These are phyloP conservation scores for Takifugu ocellatus DNA, from an alignment of 2,797 vertebrate genomes.

Conservation along the genomic window DNA sequence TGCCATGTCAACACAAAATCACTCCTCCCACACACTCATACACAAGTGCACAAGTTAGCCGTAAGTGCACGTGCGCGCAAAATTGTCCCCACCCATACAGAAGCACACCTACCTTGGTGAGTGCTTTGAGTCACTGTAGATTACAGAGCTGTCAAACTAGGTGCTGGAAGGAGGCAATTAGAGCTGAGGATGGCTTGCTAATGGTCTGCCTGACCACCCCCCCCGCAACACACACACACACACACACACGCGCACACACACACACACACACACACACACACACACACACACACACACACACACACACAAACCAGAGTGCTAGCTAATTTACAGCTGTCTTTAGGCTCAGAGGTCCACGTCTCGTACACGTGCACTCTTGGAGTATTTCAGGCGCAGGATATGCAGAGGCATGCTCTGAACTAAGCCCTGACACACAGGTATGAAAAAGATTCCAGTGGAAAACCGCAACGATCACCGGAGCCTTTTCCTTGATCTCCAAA, in stretches of 20 bases:
- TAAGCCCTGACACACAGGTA: conserved; percentile 68
- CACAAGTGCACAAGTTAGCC: not conserved
- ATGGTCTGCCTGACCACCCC: conserved; percentile 55
- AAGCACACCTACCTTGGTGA: conserved; percentile 39
- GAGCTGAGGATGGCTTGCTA: conserved; percentile 57
- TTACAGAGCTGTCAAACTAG: conserved; percentile 65
- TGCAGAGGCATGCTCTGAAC: conserved; percentile 60
- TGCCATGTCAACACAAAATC: conserved; percentile 5
- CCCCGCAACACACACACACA: conserved; percentile 3
- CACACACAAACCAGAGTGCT: conserved; percentile 29
- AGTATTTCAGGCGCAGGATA: conserved; percentile 44
- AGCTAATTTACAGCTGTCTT: conserved; percentile 34
- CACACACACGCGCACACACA: conserved; percentile 6
- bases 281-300: conserved; percentile 13
- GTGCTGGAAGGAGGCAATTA: conserved; percentile 59
- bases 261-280: not conserved
- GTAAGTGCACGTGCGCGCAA: not conserved
- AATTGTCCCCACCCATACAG: conserved; percentile 8
- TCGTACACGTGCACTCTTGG: conserved; percentile 16
- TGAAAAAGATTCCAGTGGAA: conserved; percentile 58
- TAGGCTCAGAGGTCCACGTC: conserved; percentile 26
- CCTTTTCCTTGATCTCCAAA: conserved; percentile 51
- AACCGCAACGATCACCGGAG: conserved; percentile 33
- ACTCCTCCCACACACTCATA: not conserved
- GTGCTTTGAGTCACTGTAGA: conserved; percentile 47